Percentiles rank a stretch among this genome's conserved stretches.
Conservation (phyloP, 2,797 vertebrate genomes). For the Alcedo atthis region DNA sequence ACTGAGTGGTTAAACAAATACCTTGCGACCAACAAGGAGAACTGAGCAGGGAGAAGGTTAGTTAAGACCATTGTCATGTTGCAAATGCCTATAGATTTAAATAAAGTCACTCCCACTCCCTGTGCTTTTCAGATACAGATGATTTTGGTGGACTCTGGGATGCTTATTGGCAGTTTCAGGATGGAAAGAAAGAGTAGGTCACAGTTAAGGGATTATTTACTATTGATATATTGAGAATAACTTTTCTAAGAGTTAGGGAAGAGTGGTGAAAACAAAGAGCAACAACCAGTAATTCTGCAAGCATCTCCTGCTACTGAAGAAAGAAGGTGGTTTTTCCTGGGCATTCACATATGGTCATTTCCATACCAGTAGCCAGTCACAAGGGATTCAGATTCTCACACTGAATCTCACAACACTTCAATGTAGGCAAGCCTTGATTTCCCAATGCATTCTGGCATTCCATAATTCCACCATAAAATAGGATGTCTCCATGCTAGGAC, state of each 20-base stretch:
- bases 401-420: not conserved
- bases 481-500: not conserved
- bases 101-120: not conserved
- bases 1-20: not conserved
- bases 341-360: not conserved
- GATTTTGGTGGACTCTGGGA: not conserved
- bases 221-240: not conserved
- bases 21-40: fast-evolving
- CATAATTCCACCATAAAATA: not conserved
- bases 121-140: not conserved
- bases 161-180: not conserved
- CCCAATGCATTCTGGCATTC: not conserved
- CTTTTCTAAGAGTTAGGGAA: not conserved
- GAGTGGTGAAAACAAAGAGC: not conserved
- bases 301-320: not conserved
- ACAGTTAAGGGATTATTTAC: not conserved
- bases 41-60: not conserved
- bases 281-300: not conserved
- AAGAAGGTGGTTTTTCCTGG: not conserved
- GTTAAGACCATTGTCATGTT: not conserved
- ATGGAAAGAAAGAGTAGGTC: not conserved
- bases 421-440: not conserved
- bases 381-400: not conserved
- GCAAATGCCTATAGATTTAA: not conserved
- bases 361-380: not conserved